phyloP scores from a whole-genome alignment of 2,113 vertebrate genomes.

The Neogobius melanostomus region DNA sequence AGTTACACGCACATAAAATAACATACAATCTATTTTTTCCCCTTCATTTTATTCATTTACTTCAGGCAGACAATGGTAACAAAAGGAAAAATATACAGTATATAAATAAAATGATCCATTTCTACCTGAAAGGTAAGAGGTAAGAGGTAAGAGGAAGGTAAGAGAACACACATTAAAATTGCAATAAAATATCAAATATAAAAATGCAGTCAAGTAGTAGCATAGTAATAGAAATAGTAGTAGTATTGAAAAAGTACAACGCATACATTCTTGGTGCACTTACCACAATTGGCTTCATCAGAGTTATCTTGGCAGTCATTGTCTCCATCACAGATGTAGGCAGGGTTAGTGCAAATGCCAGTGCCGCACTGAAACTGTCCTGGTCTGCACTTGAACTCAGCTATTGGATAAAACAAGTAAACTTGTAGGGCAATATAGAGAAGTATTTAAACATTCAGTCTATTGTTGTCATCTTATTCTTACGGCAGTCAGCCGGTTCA shows the following conservation, averaged over 20 bases:
- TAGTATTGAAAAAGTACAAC: not conserved
- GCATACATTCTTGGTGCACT: not conserved
- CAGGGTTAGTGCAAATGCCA: slow-evolving; percentile 96
- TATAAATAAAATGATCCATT: too few species aligned
- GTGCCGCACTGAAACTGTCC: slow-evolving; percentile 98
- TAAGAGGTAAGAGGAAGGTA: too few species aligned
- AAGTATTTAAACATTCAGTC: not conserved
- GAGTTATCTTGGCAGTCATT: slow-evolving; percentile 98
- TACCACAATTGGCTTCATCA: slow-evolving; percentile 94
- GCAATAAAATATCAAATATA: not conserved
- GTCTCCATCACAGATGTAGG: slow-evolving; percentile 98
- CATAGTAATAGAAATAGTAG: too few species aligned
- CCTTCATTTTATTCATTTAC: too few species aligned
- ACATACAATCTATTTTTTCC: too few species aligned
- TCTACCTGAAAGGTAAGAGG: too few species aligned
- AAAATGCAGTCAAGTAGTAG: not conserved
- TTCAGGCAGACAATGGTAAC: too few species aligned
- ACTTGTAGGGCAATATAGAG: not conserved
- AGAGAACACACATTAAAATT: too few species aligned
- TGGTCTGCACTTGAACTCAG: slow-evolving; percentile 92
- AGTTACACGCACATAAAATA: too few species aligned
- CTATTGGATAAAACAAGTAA: slow-evolving; percentile 61
- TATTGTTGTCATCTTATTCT: slow-evolving; percentile 52
- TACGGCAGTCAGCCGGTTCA: slow-evolving; percentile 92
- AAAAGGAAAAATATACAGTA: too few species aligned